Percentiles rank a stretch among this genome's conserved stretches.
These are phyloP conservation scores for Phyllostomus hastatus DNA, from an alignment of 2,113 vertebrate genomes.

Conservation along the genomic window DNA sequence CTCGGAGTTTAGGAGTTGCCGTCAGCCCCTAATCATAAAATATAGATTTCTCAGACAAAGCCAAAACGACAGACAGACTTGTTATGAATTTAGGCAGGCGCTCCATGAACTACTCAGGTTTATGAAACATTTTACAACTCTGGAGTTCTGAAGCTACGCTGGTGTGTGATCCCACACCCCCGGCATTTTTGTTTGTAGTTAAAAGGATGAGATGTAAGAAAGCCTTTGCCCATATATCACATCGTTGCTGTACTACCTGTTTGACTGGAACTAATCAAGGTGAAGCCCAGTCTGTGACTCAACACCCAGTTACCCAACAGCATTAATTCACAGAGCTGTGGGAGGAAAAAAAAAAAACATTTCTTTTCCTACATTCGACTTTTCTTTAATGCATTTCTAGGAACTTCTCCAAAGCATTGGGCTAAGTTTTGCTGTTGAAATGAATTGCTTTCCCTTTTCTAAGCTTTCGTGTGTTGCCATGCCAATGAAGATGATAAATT, in stretches of 20 bases:
- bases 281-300: background rate
- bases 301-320: background rate
- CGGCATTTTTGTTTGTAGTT: slow-evolving; percentile 42
- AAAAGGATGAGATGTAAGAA: background rate
- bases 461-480: background rate
- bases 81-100: background rate
- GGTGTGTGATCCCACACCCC: slow-evolving; percentile 1
- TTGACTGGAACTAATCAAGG: slow-evolving; percentile 21
- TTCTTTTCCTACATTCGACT: background rate
- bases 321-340: background rate
- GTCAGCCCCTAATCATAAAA: background rate
- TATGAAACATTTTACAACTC: slow-evolving; percentile 33
- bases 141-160: slow-evolving; percentile 27
- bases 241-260: background rate
- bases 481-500: background rate
- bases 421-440: background rate
- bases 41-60: background rate
- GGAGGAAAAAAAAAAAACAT: background rate
- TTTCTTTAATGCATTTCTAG: background rate
- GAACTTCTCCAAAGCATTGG: background rate
- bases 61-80: background rate
- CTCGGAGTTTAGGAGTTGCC: background rate
- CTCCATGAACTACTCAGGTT: slow-evolving; percentile 17
- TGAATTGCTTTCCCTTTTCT: background rate
- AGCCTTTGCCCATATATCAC: background rate